Conservation (phyloP, 2,888 invertebrate genomes). For the Rhyacophila evoluta region DNA sequence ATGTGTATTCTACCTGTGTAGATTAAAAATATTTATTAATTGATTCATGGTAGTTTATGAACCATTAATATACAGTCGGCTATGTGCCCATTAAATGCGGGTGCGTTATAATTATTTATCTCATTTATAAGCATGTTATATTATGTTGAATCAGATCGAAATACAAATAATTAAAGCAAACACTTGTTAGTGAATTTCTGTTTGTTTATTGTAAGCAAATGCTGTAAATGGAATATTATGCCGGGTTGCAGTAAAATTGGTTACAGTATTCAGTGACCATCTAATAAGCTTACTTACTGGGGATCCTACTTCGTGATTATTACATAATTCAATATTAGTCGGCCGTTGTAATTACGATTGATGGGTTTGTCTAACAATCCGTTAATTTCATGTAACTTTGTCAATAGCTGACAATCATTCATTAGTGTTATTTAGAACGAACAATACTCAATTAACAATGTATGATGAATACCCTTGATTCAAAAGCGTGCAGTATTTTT, state of each 20-base stretch:
- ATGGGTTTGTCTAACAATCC: background rate
- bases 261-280: background rate
- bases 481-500: too few species aligned
- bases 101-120: background rate
- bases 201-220: background rate
- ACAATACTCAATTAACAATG: too few species aligned
- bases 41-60: too few species aligned
- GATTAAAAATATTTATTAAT: too few species aligned
- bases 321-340: background rate
- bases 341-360: background rate
- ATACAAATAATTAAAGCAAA: background rate
- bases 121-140: background rate
- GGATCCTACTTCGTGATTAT: background rate
- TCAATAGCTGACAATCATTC: background rate
- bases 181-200: background rate
- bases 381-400: background rate
- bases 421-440: too few species aligned
- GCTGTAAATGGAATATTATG: background rate
- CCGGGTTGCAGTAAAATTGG: background rate
- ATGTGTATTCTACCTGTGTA: too few species aligned
- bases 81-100: background rate
- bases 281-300: background rate
- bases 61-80: too few species aligned
- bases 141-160: background rate
- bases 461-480: too few species aligned